These are phyloP conservation scores for Pelosia muscerda DNA, from an alignment of 2,888 invertebrate genomes.

Conservation along the genomic window DNA sequence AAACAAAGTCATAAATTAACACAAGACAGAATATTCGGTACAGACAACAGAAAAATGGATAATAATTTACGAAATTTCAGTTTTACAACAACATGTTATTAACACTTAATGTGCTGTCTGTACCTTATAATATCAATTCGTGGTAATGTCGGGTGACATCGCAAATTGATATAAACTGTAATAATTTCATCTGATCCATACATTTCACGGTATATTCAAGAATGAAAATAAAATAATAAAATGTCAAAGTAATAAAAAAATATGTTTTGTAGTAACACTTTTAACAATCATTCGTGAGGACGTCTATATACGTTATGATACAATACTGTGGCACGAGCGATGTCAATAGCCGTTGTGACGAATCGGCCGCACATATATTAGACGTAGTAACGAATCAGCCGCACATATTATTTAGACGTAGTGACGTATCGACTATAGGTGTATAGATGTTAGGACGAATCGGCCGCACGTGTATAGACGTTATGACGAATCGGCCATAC, in stretches of 20 bases:
- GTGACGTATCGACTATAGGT: neutral
- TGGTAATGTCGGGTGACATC: constrained; percentile 34
- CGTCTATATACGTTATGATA: neutral
- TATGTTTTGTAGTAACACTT: constrained; percentile 32
- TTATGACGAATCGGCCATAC: neutral
- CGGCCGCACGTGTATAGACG: neutral
- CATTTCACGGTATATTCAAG: constrained; percentile 42
- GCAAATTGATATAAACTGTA: constrained; percentile 38
- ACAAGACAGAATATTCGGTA: constrained; percentile 44
- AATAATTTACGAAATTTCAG: neutral
- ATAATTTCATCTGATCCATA: constrained; percentile 49
- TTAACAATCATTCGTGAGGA: neutral
- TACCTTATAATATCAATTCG: constrained; percentile 39
- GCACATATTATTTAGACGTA: constrained; percentile 3
- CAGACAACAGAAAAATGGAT: constrained; percentile 30
- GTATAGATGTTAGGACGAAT: neutral
- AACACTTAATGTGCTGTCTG: constrained; percentile 20
- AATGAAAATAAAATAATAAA: constrained; percentile 63
- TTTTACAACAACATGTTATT: constrained; percentile 8
- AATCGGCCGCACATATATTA: neutral
- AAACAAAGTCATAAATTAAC: constrained; percentile 41
- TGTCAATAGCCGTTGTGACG: neutral
- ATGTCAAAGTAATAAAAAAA: constrained; percentile 75
- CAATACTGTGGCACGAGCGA: neutral
- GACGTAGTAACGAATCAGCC: neutral